phyloP scores from a whole-genome alignment of 2,888 invertebrate genomes.

The Linnaemya tessellans region DNA sequence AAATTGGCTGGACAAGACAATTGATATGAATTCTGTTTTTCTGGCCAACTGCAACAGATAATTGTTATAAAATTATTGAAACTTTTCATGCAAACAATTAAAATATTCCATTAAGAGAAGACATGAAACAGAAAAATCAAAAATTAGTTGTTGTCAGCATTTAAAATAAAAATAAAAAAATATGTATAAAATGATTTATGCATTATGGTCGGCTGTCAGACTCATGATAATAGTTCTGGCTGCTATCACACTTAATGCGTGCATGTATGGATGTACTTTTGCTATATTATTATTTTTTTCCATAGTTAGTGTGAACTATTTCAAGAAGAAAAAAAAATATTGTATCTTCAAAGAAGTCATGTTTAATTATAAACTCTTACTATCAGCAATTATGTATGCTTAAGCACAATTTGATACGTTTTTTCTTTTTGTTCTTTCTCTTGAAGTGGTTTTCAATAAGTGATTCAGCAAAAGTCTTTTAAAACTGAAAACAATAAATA shows the following conservation, averaged over 20 bases:
- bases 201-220: constrained; percentile 11
- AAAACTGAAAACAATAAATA: background rate
- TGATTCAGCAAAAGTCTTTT: background rate
- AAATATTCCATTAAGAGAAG: constrained; percentile 22
- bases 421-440: background rate
- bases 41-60: constrained; percentile 3
- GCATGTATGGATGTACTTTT: background rate
- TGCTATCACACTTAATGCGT: background rate
- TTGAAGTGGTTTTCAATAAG: background rate
- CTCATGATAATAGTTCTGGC: background rate
- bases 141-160: constrained; percentile 26
- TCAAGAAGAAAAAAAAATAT: background rate
- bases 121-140: background rate
- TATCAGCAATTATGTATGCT: constrained; percentile 26
- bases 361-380: background rate
- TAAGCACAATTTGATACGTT: background rate
- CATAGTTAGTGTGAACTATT: background rate
- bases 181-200: background rate
- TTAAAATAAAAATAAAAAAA: background rate
- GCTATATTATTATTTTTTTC: too few relatives aligned
- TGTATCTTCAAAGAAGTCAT: background rate
- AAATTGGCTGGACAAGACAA: background rate
- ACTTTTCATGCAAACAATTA: background rate
- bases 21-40: background rate
- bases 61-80: constrained; percentile 1